Base-by-base conservation (phyloP, 2,113 vertebrate genomes). In the Microcebus tavaratra region DNA sequence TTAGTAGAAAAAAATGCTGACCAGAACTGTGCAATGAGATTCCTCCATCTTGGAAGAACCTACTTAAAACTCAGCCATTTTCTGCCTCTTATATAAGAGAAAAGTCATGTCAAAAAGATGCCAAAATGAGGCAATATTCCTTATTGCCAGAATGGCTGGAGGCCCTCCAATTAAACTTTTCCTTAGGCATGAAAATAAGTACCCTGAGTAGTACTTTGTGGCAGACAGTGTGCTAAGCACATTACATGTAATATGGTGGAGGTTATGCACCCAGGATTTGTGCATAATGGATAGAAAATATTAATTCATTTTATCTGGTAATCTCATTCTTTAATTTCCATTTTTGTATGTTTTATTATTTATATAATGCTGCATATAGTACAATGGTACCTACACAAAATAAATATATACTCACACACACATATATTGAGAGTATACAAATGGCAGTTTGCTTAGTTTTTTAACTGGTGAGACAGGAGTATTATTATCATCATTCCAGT, bases 131-230 rank as follows among this genome's bases (percentile, higher is more conserved):
- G 68, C 18, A 81, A 50, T 34, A 3, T 21, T 65, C 53, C 27
- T 75, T 55, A 45, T 34, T 55, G 34, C 87, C 45, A 42, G 29
- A 78, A 29, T 36, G 27, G 20, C 45, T 76, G 45, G 42, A 59
- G 45, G 5, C 18, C 53, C 53, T 45, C 50, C 42, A 65, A 39
- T 0, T 70, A 48, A 34, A 80, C 42, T 81, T 79, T 93, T 82
- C 14, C 10, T 84, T 89, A 53, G 17, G 29, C 50, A 88, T 80
- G 78, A 57, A 96, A 92, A 87, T 75, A 80, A 97, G 53, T 27
- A 10, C 36, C 13, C 14, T 25, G 12, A 61, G 36, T 81, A 45
- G 36, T 63, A 29, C 48, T 89, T 67, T 53, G 4, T 72, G 55
- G 57, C 13, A 53, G 42, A 48, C 9, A 85, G 39, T 6, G 6